Evolutionary conservation across 2,888 invertebrate genomes (phyloP).

Genomic region (Beris morrisii): DNA sequence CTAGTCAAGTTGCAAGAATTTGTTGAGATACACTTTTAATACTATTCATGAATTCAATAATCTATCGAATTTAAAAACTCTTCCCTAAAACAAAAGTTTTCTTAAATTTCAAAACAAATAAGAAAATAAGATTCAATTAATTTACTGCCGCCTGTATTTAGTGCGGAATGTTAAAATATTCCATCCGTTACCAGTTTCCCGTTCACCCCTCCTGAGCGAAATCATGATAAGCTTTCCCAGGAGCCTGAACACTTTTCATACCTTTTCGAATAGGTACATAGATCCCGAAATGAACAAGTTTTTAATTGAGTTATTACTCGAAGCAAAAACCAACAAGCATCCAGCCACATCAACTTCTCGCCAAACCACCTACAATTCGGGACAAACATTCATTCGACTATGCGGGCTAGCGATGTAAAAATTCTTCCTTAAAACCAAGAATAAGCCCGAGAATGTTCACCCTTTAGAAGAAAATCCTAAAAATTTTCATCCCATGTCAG

Average conservation of each 20-base stretch:
- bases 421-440: background rate
- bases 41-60: no score
- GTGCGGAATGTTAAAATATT: no score
- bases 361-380: constrained; percentile 20
- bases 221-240: constrained; percentile 2
- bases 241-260: constrained; percentile 4
- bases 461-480: constrained; percentile 13
- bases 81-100: no score
- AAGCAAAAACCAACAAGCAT: constrained; percentile 35
- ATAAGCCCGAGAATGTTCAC: constrained; percentile 5
- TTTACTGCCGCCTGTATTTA: background rate
- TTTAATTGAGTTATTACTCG: constrained; percentile 36
- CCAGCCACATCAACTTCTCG: background rate
- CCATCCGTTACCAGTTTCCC: no score
- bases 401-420: background rate
- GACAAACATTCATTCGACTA: constrained; percentile 22
- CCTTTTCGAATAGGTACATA: background rate
- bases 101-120: background rate
- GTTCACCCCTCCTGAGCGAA: background rate
- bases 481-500: background rate
- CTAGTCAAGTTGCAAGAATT: no score
- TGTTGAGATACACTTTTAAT: no score
- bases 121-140: constrained; percentile 10
- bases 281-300: constrained; percentile 33
- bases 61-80: no score